Evolutionary conservation across 2,797 vertebrate species (phyloP).

Genomic region (Austrolebias charrua): DNA sequence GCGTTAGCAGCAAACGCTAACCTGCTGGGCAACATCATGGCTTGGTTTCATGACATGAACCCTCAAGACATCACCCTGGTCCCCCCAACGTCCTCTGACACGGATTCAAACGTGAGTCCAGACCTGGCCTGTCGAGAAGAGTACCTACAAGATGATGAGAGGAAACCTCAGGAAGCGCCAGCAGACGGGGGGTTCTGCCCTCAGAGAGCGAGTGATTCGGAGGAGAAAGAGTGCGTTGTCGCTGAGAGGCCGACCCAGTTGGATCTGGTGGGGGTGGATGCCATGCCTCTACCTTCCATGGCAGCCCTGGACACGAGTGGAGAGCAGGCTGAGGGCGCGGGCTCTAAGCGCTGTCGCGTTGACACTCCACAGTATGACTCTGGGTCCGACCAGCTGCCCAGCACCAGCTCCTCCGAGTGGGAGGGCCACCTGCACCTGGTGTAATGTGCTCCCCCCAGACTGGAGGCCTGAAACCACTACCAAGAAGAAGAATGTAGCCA

Average conservation of each 20-base stretch:
- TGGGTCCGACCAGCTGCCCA: conserved; percentile 82
- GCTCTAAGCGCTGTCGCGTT: conserved; percentile 61
- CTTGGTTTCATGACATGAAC: conserved; percentile 99
- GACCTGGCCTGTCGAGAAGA: conserved; percentile 20
- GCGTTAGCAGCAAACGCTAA: conserved; percentile 82
- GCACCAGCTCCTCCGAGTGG: conserved; percentile 89
- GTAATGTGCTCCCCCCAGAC: conserved; percentile 71
- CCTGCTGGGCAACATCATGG: conserved; percentile 98
- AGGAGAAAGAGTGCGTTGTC: conserved; percentile 75
- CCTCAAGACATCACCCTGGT: conserved; percentile 94
- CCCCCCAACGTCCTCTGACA: conserved; percentile 82
- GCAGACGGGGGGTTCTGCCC: conserved; percentile 67
- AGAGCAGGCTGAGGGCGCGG: conserved; percentile 46
- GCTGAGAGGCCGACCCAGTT: conserved; percentile 82
- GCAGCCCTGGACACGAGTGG: conserved; percentile 63
- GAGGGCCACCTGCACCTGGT: conserved; percentile 93
- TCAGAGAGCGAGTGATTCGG: conserved; percentile 64
- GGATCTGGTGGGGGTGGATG: conserved; percentile 78
- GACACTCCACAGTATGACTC: conserved; percentile 81
- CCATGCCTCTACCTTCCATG: conserved; percentile 65
- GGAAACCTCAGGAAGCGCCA: conserved; percentile 75
- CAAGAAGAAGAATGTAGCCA: conserved; percentile 48
- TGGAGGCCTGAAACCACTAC: conserved; percentile 49
- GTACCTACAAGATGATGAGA: conserved; percentile 38
- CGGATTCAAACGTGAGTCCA: conserved; percentile 67